Evolutionary conservation across 1,140 invertebrate species (phyloP).

Genomic region (Paracyclopina nana): DNA sequence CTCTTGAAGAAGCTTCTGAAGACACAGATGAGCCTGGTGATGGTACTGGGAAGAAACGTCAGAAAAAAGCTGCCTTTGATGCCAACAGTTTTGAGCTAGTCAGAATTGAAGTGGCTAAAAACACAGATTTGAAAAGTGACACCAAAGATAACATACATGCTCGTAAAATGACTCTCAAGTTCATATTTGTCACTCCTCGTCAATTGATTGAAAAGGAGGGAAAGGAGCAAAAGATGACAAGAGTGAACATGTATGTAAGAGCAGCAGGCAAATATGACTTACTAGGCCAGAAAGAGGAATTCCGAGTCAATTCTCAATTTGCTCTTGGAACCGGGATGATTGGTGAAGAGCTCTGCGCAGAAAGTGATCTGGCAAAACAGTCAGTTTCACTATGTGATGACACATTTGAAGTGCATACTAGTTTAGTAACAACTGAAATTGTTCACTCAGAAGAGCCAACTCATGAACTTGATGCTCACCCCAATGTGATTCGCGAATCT

Average conservation of each 20-base stretch:
- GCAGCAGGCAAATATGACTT: background rate
- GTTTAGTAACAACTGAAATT: too few relatives aligned
- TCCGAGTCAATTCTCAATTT: slow-evolving; percentile 4
- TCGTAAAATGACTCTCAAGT: background rate
- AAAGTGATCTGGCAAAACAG: background rate
- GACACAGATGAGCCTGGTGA: background rate
- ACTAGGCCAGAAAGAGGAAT: slow-evolving; percentile 9
- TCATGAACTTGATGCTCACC: too few relatives aligned
- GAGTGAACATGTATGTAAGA: background rate
- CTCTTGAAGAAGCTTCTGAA: background rate
- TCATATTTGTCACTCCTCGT: slow-evolving; percentile 4
- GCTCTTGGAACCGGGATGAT: background rate
- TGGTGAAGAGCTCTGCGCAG: background rate
- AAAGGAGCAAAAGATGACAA: background rate
- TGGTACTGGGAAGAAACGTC: background rate
- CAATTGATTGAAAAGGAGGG: slow-evolving; percentile 8
- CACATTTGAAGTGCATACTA: too few relatives aligned
- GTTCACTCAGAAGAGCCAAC: too few relatives aligned
- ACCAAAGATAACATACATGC: too few relatives aligned
- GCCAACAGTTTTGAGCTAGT: background rate
- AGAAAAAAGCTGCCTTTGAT: background rate
- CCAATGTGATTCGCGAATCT: too few relatives aligned
- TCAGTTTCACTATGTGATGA: background rate
- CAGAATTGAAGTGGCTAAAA: background rate
- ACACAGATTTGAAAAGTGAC: background rate